Conservation (phyloP, 1,140 invertebrate species). For the Aphaenogaster rudis region DNA sequence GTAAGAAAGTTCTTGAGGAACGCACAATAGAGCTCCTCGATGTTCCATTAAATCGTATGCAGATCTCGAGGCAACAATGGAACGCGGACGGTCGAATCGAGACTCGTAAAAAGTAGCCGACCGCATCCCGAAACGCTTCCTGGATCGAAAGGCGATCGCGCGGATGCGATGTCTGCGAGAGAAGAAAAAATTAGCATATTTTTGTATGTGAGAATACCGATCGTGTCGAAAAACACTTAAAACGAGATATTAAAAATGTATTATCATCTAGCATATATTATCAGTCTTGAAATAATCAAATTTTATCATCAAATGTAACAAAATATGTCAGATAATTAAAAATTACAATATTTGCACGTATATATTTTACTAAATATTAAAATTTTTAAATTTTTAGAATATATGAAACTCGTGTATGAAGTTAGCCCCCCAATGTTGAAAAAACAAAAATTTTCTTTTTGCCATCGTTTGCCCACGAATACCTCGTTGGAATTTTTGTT, state of each 20-base stretch:
- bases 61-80: conserved; percentile 80
- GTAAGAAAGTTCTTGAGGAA: conserved; percentile 75
- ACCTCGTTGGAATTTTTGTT: no score
- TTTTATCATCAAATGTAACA: background rate
- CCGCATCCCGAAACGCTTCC: conserved; percentile 71
- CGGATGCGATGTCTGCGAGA: background rate
- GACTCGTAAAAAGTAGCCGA: conserved; percentile 74
- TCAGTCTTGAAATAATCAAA: background rate
- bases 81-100: conserved; percentile 72
- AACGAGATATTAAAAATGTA: background rate
- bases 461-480: no score
- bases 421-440: no score
- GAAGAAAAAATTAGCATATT: conserved; percentile 9
- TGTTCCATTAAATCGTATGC: conserved; percentile 83
- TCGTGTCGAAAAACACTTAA: background rate
- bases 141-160: conserved; percentile 66
- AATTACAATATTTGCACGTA: no score
- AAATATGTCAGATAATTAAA: background rate
- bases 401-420: no score
- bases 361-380: background rate
- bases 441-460: no score
- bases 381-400: background rate
- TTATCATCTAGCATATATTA: background rate
- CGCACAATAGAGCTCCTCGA: conserved; percentile 70
- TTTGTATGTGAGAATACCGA: background rate